Evolutionary conservation across 2,797 vertebrate genomes (phyloP), one percentile per base, ranked within the genome.

Genomic region (Scolopax rusticola): DNA sequence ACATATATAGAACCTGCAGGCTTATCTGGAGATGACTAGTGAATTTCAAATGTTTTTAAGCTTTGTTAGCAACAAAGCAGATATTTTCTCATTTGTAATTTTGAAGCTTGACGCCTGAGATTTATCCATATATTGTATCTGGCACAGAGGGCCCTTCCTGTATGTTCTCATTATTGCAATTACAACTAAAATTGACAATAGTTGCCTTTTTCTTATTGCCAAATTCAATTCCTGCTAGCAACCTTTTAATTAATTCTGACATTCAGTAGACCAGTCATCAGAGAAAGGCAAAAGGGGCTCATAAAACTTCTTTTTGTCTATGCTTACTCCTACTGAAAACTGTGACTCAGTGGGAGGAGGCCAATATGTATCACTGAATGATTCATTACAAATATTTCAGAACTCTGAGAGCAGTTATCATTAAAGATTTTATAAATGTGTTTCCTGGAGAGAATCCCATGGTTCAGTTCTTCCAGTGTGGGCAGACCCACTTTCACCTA

Each of bases 281-380:
- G 51, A 87, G 59, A 80, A 95, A 85, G 60, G 56, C n/a, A 3
- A 76, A 92, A 93, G 36, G 43, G 61, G 11, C 64, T 95, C 36
- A 23, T 71, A 85, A 87, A 76, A 59, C 75, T 93, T 91, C 25
- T 38, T 87, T 95, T 93, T 93, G n/a, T 79, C 75, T 28, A 63
- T 96, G 78, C 67, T 64, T 77, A 93, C 91, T 87, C 93, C 95
- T 95, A 91, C 92, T 85, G 73, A 89, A 97, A 92, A 83, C 74
- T 60, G 91, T 92, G 89, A 96, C 84, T 97, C 93, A 97, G 87
- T 56, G 38, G 56, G n/a, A 93, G 84, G 75, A 94, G 87, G 76
- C 82, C 6, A 73, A 43, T 68, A 87, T 71, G 76, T 57, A 95
- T 73, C 82, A 75, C 50, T 84, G 82, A 95, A 95, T 97, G 89